Evolutionary conservation across 1,140 invertebrate species (phyloP).

Genomic region (Dufourea novaeangliae): DNA sequence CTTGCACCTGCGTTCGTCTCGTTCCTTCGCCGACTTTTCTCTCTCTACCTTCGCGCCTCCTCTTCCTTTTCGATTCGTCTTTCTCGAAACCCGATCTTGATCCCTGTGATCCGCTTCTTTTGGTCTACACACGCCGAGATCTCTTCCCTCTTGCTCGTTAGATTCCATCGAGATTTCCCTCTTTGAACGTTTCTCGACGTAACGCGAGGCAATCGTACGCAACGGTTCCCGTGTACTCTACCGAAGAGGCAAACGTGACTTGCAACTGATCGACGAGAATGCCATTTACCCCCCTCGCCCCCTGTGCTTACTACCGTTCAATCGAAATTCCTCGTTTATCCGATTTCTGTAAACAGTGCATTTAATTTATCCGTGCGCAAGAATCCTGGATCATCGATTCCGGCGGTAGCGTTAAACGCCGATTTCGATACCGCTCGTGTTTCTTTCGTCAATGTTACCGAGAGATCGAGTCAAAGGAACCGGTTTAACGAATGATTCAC

Average conservation of each 20-base stretch:
- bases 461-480: constrained; percentile 31
- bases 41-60: background rate
- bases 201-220: too few relatives aligned
- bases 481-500: constrained; percentile 61
- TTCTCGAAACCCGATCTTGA: constrained; percentile 51
- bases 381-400: background rate
- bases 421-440: constrained; percentile 27
- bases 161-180: constrained; percentile 52
- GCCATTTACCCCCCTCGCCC: too few relatives aligned
- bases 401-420: constrained; percentile 6
- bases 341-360: constrained; percentile 1
- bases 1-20: constrained; percentile 65
- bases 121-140: constrained; percentile 57
- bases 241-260: too few relatives aligned
- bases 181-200: background rate
- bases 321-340: background rate
- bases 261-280: too few relatives aligned
- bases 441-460: constrained; percentile 38
- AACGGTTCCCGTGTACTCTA: too few relatives aligned
- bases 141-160: constrained; percentile 56
- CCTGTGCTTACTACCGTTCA: too few relatives aligned
- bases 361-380: background rate
- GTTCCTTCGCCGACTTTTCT: constrained; percentile 39
- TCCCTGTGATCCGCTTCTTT: constrained; percentile 53
- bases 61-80: constrained; percentile 25